Evolutionary conservation across 2,113 vertebrate genomes (phyloP).

Genomic region (Sus scrofa): DNA sequence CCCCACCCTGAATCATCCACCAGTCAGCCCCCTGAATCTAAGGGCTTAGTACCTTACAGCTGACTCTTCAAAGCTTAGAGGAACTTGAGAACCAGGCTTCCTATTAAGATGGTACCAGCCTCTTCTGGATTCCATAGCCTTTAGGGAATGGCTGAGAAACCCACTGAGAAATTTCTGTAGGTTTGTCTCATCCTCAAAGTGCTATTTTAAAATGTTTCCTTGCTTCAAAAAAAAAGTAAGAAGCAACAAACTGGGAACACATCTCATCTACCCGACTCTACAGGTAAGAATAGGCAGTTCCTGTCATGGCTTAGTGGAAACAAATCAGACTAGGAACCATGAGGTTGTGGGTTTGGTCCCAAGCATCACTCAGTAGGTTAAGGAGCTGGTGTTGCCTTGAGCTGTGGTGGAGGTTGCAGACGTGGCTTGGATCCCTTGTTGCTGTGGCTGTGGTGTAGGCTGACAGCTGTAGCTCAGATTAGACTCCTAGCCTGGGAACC

Average conservation of each 20-base stretch:
- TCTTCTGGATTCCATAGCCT: not conserved
- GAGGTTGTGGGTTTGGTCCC: too few species aligned
- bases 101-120: not conserved
- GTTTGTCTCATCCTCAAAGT: not conserved
- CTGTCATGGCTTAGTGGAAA: too few species aligned
- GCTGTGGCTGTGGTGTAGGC: too few species aligned
- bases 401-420: too few species aligned
- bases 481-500: too few species aligned
- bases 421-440: too few species aligned
- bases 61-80: not conserved
- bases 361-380: too few species aligned
- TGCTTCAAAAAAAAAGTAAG: not conserved
- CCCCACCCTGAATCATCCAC: not conserved
- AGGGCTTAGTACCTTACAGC: not conserved
- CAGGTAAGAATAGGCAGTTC: too few species aligned
- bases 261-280: not conserved
- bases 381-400: too few species aligned
- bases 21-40: not conserved
- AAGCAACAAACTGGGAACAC: not conserved
- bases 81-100: not conserved
- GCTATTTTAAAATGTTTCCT: not conserved
- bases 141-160: not conserved
- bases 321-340: too few species aligned
- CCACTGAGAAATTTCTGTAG: not conserved
- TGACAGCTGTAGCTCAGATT: too few species aligned